Evolutionary conservation across 2,797 vertebrate species (phyloP), one percentile per base, ranked within the genome.

Genomic region (Lophotriccus pileatus): DNA sequence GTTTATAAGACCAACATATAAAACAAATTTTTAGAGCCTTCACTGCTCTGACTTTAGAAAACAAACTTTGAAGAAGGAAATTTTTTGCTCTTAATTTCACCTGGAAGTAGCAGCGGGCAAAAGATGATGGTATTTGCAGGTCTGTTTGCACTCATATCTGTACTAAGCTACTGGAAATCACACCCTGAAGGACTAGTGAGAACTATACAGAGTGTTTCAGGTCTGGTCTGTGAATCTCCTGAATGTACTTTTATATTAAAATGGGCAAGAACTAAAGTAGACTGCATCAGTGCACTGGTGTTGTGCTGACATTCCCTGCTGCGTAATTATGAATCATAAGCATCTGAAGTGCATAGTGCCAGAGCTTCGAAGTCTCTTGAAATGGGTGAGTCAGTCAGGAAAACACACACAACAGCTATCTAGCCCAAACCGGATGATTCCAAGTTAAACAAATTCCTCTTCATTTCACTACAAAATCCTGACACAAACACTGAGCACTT

Each of bases 401-500:
- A 91, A 92, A 81, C 25, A 79, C 0, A 6, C 0, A 0, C 0
- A 23, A 73, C 66, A 78, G 55, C 49, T 74, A 76, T 8, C 50
- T 77, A 81, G 85, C 27, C 44, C 50, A 88, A 88, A 80, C 25
- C 0, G 0, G n/a, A 52, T 1, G 0, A 94, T 67, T 60, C 49
- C 2, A 21, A 87, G 60, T 85, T 63, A 79, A 82, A 87, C 7
- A 68, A 94, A 91, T 87, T 90, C 89, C 64, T 92, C 67, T 37
- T 94, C 84, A 67, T 39, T 92, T 94, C 60, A 58, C 52, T 78
- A 37, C 37, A 73, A 90, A 96, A 91, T 90, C 43, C 50, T 53
- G 21, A 84, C 52, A 90, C 0, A 62, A 68, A 74, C 34, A 64
- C 15, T 3, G 6, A 89, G 50, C 60, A 47, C 32, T 81, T 13